Evolutionary conservation across 2,888 invertebrate species (phyloP).

Genomic region (Cephus rjabovi): DNA sequence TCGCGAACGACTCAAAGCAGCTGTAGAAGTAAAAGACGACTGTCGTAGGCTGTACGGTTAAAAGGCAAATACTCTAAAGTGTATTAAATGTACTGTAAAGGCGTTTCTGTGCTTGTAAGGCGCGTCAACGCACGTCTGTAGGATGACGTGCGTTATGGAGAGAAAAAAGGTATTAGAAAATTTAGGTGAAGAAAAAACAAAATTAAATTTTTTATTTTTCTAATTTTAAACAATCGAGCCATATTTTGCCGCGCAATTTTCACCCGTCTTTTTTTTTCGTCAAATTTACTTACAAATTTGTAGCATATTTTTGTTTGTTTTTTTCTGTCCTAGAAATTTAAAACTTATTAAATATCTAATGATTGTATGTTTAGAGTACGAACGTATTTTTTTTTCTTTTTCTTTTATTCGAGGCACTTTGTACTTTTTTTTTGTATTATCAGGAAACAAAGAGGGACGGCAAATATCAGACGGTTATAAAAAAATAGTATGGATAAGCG

Average conservation of each 20-base stretch:
- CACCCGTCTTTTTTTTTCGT: neutral
- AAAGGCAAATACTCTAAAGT: slow-evolving; percentile 1
- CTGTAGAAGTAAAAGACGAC: slow-evolving; percentile 32
- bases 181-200: neutral
- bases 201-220: neutral
- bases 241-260: neutral
- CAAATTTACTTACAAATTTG: neutral
- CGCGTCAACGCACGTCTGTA: neutral
- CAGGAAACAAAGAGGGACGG: neutral
- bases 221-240: neutral
- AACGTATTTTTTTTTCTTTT: neutral
- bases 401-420: neutral
- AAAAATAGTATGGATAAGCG: neutral
- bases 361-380: neutral
- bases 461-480: neutral
- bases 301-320: neutral
- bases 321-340: neutral
- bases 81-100: slow-evolving; percentile 9
- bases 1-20: slow-evolving; percentile 23
- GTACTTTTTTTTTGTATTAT: neutral
- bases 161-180: neutral
- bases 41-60: slow-evolving; percentile 12
- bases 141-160: neutral
- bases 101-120: slow-evolving; percentile 9
- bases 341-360: neutral